phyloP scores from a whole-genome alignment of 2,113 vertebrate genomes.

The Chrysemys picta region DNA sequence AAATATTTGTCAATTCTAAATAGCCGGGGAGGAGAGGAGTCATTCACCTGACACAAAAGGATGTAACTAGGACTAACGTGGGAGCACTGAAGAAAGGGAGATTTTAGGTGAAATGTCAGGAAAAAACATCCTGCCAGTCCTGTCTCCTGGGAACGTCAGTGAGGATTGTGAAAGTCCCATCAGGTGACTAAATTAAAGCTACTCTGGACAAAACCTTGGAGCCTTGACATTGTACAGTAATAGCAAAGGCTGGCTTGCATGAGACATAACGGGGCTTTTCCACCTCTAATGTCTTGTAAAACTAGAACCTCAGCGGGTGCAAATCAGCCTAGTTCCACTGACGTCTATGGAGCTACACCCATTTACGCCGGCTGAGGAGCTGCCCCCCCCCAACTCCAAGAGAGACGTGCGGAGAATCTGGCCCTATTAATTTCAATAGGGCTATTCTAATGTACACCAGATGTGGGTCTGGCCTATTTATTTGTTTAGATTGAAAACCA shows the following conservation, averaged over 20 bases:
- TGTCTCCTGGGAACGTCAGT: not conserved
- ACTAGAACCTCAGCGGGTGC: not conserved
- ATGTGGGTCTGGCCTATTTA: not conserved
- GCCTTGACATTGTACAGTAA: not conserved
- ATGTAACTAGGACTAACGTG: not conserved
- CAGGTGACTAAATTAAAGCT: accelerated
- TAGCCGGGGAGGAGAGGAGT: not conserved
- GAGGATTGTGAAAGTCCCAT: not conserved
- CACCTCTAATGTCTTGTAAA: not conserved
- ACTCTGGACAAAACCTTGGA: not conserved
- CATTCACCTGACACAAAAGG: accelerated
- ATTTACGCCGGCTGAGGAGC: not conserved
- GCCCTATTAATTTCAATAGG: not conserved
- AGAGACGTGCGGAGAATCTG: not conserved
- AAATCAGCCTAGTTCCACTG: not conserved
- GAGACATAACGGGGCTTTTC: not conserved
- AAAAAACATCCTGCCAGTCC: not conserved
- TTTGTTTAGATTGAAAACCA: not conserved
- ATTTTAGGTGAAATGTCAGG: not conserved
- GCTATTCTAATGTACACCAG: not conserved
- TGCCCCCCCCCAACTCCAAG: not conserved
- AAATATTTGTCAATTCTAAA: not conserved
- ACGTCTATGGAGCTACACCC: not conserved
- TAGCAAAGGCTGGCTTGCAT: not conserved
- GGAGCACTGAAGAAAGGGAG: not conserved